Evolutionary conservation across 2,113 vertebrate genomes (phyloP).

Genomic region (Anguilla rostrata): DNA sequence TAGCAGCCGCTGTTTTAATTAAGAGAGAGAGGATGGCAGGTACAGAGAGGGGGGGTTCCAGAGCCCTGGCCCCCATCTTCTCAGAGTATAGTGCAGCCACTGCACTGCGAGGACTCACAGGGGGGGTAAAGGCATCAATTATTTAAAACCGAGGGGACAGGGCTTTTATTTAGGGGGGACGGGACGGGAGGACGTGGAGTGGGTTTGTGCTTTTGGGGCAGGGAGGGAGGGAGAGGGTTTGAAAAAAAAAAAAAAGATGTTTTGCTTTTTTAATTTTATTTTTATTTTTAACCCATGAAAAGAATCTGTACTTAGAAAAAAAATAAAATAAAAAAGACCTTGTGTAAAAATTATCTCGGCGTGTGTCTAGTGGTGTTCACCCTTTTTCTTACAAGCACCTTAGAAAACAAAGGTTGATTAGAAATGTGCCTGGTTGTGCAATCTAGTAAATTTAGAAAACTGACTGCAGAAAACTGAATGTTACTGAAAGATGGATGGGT

Average conservation of each 20-base stretch:
- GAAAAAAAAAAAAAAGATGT: slow-evolving; percentile 52
- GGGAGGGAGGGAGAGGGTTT: slow-evolving; percentile 53
- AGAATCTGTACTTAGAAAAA: slow-evolving; percentile 74
- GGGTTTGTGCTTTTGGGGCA: slow-evolving; percentile 35
- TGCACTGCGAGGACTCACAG: slow-evolving; percentile 57
- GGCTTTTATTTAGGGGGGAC: slow-evolving; percentile 46
- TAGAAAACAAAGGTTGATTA: neutral
- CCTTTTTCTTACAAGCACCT: neutral
- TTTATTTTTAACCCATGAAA: slow-evolving; percentile 77
- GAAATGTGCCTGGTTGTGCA: neutral
- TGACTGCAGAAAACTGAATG: too few species aligned
- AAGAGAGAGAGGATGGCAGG: slow-evolving; percentile 60
- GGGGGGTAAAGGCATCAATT: slow-evolving; percentile 53
- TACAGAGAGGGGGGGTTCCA: slow-evolving; percentile 48
- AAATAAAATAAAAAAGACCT: slow-evolving; percentile 72
- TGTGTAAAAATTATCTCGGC: slow-evolving; percentile 69
- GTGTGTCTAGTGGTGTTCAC: slow-evolving; percentile 10
- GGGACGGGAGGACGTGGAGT: slow-evolving; percentile 41
- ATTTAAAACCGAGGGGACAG: slow-evolving; percentile 53
- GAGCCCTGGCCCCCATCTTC: slow-evolving; percentile 39
- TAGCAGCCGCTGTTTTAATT: slow-evolving; percentile 54
- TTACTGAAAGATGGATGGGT: too few species aligned
- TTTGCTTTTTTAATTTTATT: slow-evolving; percentile 65
- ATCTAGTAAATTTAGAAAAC: too few species aligned
- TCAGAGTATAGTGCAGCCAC: slow-evolving; percentile 62